These are phyloP conservation scores for Synaphobranchus kaupii DNA, from an alignment of 2,797 vertebrate genomes.

Conservation along the genomic window DNA sequence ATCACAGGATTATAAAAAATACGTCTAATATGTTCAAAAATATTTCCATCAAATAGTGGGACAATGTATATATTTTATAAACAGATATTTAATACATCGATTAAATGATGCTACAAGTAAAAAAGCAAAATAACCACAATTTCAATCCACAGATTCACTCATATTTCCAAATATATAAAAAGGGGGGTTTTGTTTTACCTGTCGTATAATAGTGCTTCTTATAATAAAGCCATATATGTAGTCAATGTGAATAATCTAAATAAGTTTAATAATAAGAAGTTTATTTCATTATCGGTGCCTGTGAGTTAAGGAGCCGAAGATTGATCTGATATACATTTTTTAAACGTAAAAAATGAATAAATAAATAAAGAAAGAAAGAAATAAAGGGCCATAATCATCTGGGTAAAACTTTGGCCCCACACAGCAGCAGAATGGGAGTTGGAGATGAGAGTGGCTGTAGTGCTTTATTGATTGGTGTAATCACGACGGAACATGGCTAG, in stretches of 20 bases:
- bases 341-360: background rate
- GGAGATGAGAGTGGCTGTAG: conserved; percentile 83
- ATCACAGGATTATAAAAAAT: background rate
- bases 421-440: conserved; percentile 55
- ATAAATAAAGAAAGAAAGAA: background rate
- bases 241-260: background rate
- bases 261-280: background rate
- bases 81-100: background rate
- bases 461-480: conserved; percentile 87
- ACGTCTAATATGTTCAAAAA: background rate
- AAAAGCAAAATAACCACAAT: background rate
- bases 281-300: background rate
- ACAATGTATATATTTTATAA: background rate
- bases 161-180: background rate
- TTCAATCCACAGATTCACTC: background rate
- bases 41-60: background rate
- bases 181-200: background rate
- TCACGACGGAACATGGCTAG: conserved; percentile 83
- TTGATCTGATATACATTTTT: background rate
- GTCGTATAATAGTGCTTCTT: too few species aligned
- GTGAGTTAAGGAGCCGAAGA: background rate
- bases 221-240: too few species aligned
- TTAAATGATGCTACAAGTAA: background rate
- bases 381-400: conserved; percentile 9
- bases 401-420: conserved; percentile 23